These are phyloP conservation scores for Rhabdomys dilectus DNA, from an alignment of 2,113 vertebrate species.

Conservation along the genomic window DNA sequence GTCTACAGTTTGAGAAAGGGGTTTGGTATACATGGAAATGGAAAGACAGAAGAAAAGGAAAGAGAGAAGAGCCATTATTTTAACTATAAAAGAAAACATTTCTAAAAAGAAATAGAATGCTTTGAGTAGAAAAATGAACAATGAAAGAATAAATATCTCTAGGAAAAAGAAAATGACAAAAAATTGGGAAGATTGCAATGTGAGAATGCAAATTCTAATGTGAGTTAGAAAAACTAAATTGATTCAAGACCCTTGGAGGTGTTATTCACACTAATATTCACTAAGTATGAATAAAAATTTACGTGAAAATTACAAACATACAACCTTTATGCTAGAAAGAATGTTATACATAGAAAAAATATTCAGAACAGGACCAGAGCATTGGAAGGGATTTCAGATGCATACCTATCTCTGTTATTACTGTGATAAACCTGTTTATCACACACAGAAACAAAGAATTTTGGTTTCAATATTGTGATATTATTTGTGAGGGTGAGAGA, in stretches of 20 bases:
- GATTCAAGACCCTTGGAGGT: neutral
- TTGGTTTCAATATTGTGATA: neutral
- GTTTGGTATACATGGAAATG: neutral
- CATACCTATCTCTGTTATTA: neutral
- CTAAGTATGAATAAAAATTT: neutral
- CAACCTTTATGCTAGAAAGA: neutral
- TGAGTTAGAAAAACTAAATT: neutral
- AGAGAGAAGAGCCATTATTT: neutral
- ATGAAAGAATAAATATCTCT: neutral
- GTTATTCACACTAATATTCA: neutral
- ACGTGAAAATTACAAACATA: neutral
- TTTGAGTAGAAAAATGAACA: neutral
- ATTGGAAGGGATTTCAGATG: neutral
- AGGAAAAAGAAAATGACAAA: neutral
- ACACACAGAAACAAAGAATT: neutral
- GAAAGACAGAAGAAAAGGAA: neutral
- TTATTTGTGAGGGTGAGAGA: neutral
- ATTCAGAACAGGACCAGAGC: neutral
- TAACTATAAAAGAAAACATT: neutral
- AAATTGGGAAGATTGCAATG: neutral
- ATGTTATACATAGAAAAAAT: constrained; percentile 22
- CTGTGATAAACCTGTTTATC: neutral
- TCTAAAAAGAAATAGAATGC: neutral
- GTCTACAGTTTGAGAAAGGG: neutral
- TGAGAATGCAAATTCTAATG: neutral